These are phyloP conservation scores for Apodemia hepburni DNA, from an alignment of 2,888 invertebrate species.

Conservation along the genomic window DNA sequence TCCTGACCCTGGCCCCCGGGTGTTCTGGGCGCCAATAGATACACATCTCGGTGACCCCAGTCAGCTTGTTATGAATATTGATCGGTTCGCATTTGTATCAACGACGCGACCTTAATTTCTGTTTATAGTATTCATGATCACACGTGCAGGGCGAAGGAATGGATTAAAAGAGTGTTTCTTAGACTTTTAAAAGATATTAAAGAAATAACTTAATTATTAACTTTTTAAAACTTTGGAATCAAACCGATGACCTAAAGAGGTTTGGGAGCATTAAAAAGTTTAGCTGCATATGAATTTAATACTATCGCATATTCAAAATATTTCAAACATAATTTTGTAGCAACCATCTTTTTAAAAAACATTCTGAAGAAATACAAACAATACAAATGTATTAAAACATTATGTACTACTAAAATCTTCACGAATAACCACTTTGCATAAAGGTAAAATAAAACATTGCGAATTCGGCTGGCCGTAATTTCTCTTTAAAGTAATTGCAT, in stretches of 20 bases:
- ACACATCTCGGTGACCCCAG: conserved; percentile 45
- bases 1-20: conserved; percentile 31
- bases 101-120: conserved; percentile 59
- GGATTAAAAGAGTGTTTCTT: conserved; percentile 22
- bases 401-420: not conserved
- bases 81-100: conserved; percentile 49
- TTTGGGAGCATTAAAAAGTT: too few species aligned
- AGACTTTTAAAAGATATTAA: too few species aligned
- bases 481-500: not conserved
- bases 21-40: conserved; percentile 32
- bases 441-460: not conserved
- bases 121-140: conserved; percentile 55
- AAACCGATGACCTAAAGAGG: too few species aligned
- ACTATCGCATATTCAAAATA: too few species aligned
- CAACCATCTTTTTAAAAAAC: too few species aligned
- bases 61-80: conserved; percentile 50
- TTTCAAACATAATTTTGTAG: too few species aligned
- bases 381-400: too few species aligned
- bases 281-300: too few species aligned
- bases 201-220: too few species aligned
- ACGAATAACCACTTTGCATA: not conserved
- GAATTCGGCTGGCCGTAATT: not conserved
- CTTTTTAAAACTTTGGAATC: too few species aligned
- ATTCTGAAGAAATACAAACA: too few species aligned
- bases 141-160: conserved; percentile 36